phyloP scores from a whole-genome alignment of 2,113 vertebrate species.

The Carassius auratus region DNA sequence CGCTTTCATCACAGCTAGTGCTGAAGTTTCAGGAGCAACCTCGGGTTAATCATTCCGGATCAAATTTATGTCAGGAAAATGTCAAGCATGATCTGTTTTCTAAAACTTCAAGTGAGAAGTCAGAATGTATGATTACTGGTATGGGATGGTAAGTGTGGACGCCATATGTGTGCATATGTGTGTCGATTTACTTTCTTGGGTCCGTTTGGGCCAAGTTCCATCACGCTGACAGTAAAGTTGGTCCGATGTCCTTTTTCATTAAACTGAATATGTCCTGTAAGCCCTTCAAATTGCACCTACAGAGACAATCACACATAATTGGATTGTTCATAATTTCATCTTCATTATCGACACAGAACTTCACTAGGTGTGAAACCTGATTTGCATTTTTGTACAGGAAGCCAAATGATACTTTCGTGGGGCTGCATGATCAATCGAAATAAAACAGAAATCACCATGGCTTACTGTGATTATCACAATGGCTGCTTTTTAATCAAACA shows the following conservation, averaged over 20 bases:
- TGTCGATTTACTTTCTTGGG: conserved; percentile 85
- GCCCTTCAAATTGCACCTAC: conserved; percentile 90
- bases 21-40: conserved; percentile 32
- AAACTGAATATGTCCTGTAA: conserved; percentile 93
- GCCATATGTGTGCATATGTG: neutral
- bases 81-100: neutral
- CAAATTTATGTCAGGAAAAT: conserved; percentile 19
- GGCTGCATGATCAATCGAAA: too few relatives aligned
- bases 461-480: neutral
- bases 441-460: neutral
- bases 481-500: neutral
- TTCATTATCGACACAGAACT: neutral
- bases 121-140: neutral
- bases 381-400: neutral
- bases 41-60: conserved; percentile 37
- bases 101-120: neutral
- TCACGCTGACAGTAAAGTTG: conserved; percentile 89
- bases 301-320: conserved; percentile 38
- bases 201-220: conserved; percentile 86
- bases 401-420: neutral
- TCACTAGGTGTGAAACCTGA: neutral
- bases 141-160: neutral
- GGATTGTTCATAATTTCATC: neutral
- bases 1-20: conserved; percentile 42
- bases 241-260: conserved; percentile 92